A percentile compares a stretch with the other conserved stretches of the same genome.
These are phyloP conservation scores for Colletes gigas DNA, from an alignment of 1,140 invertebrate genomes.

Conservation along the genomic window DNA sequence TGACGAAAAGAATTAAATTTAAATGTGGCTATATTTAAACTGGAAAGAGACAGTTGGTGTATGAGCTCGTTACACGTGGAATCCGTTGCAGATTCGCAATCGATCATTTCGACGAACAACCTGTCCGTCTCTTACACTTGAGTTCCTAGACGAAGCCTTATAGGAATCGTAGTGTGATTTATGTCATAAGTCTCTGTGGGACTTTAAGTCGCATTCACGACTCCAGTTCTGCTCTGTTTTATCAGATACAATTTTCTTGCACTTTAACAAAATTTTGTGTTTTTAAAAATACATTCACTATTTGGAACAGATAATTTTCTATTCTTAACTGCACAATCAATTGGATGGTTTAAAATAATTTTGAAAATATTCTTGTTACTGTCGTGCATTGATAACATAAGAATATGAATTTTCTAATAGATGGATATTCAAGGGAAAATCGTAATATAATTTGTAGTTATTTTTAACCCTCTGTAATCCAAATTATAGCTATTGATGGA, in stretches of 20 bases:
- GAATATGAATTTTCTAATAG: too few relatives aligned
- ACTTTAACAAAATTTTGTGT: background rate
- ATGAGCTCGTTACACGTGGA: slow-evolving; percentile 15
- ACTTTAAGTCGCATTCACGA: background rate
- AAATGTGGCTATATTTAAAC: background rate
- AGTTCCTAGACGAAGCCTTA: slow-evolving; percentile 47
- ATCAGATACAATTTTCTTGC: slow-evolving; percentile 29
- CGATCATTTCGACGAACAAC: slow-evolving; percentile 41
- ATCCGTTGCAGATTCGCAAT: slow-evolving; percentile 24
- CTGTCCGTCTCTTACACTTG: slow-evolving; percentile 32
- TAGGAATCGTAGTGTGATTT: slow-evolving; percentile 10
- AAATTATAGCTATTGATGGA: too few relatives aligned
- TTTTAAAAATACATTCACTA: too few relatives aligned
- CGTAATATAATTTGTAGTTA: too few relatives aligned
- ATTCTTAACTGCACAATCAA: too few relatives aligned
- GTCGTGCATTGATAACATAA: too few relatives aligned
- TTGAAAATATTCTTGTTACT: too few relatives aligned
- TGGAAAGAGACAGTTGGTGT: background rate
- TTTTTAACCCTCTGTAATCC: too few relatives aligned
- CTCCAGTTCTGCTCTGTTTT: background rate
- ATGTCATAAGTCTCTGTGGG: background rate
- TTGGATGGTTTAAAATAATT: too few relatives aligned
- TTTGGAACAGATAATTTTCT: too few relatives aligned
- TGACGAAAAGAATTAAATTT: background rate
- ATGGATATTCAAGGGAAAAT: too few relatives aligned